Base-by-base conservation (phyloP, 1,140 invertebrate species). In the Drosophila mauritiana region DNA sequence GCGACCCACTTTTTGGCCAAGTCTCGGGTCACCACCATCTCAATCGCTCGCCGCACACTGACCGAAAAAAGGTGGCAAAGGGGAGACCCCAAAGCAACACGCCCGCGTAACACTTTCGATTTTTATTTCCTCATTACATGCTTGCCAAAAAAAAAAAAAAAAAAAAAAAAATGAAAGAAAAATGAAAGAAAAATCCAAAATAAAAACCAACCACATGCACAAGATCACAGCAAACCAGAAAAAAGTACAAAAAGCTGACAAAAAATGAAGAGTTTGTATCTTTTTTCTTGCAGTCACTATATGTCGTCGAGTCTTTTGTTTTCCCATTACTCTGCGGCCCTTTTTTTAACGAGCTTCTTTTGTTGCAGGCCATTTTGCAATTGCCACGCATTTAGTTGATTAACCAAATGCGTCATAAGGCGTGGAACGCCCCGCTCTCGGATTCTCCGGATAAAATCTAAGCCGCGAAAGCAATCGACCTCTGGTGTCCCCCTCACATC, bases 51-150 rank as follows among this genome's bases (percentile, higher is more conserved):
- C 62, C 58, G 53, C 17, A 51, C 22, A 40, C 27, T 51, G 48
- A 11, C 31, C 31, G 49, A 45, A 56, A 56, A 57, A 43, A 65
- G 46, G 48, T 64, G 64, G 64, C 31, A 68, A 68, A 56, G 57
- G 42, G 52, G 77, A 80, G 63, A 70, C 70, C 75, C 70, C 70
- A 70, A 75, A 83, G 57, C 63, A 68, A 74, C 73, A 74, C 73
- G 81, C 78, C 78, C 73, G 82, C 82, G 69, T 78, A 86, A 86
- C 82, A 86, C 82, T 86, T 86, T 86, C 78, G 55, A 86, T 86
- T 85, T 81, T 80, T 80, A 80, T 85, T 86, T 86, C 82, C 82
- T 85, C 82, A 86, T 81, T 86, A 85, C 68, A 85, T 49, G 52
- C 61, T 64, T 42, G 63, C 42, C 45, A 31, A 65, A 59, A 69